Evolutionary conservation across 2,888 invertebrate species (phyloP).

Genomic region (Acronicta aceris): DNA sequence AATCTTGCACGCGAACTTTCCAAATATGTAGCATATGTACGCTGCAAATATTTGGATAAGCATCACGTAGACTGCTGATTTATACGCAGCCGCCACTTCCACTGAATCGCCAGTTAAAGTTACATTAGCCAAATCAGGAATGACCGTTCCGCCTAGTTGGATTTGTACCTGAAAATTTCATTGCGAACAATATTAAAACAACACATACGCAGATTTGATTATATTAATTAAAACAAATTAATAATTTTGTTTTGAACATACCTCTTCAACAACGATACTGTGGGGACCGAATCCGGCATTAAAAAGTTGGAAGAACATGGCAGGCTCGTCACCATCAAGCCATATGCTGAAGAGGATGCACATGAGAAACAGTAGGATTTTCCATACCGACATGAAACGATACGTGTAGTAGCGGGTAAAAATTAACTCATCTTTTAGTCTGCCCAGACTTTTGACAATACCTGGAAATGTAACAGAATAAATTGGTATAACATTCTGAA

Average conservation of each 20-base stretch:
- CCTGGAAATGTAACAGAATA: constrained; percentile 75
- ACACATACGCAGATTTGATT: background rate
- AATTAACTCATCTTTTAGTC: constrained; percentile 94
- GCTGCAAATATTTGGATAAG: constrained; percentile 95
- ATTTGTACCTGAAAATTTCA: constrained; percentile 87
- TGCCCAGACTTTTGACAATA: constrained; percentile 92
- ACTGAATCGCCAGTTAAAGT: constrained; percentile 93
- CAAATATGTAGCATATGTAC: constrained; percentile 97
- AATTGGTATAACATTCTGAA: background rate
- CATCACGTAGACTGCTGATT: constrained; percentile 93
- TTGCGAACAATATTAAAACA: background rate
- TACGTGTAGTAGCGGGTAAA: constrained; percentile 96
- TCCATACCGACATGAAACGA: constrained; percentile 97
- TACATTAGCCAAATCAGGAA: constrained; percentile 93
- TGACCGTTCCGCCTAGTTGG: constrained; percentile 88
- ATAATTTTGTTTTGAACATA: constrained; percentile 57
- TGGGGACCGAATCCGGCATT: constrained; percentile 93
- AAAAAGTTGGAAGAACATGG: constrained; percentile 93
- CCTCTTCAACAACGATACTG: constrained; percentile 93
- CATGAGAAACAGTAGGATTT: constrained; percentile 94
- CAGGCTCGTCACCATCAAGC: constrained; percentile 93
- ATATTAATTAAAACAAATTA: background rate
- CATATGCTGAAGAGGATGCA: constrained; percentile 92
- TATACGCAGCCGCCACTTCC: constrained; percentile 91
- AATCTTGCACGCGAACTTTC: constrained; percentile 98